Conservation (phyloP, 2,113 vertebrate genomes). For the Phyllostomus hastatus region DNA sequence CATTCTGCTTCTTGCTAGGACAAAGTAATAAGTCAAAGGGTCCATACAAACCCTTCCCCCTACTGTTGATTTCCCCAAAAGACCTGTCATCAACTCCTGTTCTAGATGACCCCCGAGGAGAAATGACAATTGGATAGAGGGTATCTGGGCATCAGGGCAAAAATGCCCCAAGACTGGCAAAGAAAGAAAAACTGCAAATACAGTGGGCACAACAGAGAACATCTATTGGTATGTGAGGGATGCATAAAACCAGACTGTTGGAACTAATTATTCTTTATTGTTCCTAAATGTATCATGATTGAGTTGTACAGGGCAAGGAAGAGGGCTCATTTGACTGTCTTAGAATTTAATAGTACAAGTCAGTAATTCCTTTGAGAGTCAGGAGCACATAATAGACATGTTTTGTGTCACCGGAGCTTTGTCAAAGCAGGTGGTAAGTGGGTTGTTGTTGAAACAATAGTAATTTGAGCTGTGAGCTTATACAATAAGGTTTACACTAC, state of each 20-base stretch:
- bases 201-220: not conserved
- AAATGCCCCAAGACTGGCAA: not conserved
- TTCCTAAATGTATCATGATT: not conserved
- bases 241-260: not conserved
- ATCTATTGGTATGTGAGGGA: not conserved
- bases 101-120: not conserved
- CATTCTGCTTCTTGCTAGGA: not conserved
- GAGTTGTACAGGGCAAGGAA: not conserved
- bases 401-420: slow-evolving; percentile 26
- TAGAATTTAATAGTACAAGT: not conserved
- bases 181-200: not conserved
- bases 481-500: not conserved
- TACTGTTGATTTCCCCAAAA: not conserved
- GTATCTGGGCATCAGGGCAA: not conserved
- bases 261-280: not conserved
- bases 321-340: not conserved
- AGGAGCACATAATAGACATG: not conserved
- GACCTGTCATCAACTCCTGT: not conserved
- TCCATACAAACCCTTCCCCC: not conserved
- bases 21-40: not conserved
- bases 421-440: not conserved
- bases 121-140: not conserved
- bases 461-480: slow-evolving; percentile 12
- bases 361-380: slow-evolving; percentile 9
- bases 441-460: slow-evolving; percentile 15